Conservation (phyloP, 2,113 vertebrate genomes). For the Setophaga petechia region DNA sequence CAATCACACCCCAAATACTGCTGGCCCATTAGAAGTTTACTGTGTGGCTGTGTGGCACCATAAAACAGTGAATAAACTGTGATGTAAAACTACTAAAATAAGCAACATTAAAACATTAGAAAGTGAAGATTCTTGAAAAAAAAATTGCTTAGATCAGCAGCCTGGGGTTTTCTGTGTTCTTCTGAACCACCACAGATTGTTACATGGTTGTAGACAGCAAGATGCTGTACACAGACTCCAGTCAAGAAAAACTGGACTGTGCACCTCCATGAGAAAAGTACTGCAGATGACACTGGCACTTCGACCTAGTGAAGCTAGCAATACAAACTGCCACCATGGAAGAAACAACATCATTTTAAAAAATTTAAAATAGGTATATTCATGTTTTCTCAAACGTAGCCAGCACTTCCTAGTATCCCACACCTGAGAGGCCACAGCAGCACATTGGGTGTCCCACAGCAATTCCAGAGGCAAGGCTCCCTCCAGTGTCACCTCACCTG, state of each 20-base stretch:
- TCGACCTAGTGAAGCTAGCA: not conserved
- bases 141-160: not conserved
- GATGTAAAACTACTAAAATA: not conserved
- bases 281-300: not conserved
- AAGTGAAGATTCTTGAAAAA: not conserved
- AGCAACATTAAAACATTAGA: not conserved
- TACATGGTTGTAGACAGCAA: not conserved
- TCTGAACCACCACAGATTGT: not conserved
- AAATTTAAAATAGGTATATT: not conserved
- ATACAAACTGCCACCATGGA: not conserved
- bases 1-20: not conserved
- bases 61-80: not conserved
- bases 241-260: not conserved
- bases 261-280: not conserved
- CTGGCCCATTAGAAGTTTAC: not conserved
- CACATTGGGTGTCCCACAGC: fast-evolving
- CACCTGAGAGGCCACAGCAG: not conserved
- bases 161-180: not conserved
- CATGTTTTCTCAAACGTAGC: not conserved
- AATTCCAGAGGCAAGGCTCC: not conserved
- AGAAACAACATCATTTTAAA: not conserved
- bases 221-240: not conserved
- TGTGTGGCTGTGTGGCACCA: not conserved
- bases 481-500: not conserved
- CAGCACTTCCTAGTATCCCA: not conserved